Evolutionary conservation across 2,113 vertebrate species (phyloP).

Genomic region (Petromus typicus): DNA sequence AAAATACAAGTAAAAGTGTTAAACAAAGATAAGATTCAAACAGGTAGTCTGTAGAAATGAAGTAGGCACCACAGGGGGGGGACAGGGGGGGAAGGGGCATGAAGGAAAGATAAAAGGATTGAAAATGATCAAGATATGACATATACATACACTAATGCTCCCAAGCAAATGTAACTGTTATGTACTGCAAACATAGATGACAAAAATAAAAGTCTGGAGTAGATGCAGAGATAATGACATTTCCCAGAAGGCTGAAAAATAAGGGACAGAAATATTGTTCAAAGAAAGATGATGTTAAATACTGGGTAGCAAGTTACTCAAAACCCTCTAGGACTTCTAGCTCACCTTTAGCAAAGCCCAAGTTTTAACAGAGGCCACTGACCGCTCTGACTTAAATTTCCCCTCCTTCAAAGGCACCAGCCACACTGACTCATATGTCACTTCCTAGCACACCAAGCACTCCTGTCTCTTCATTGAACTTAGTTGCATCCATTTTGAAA

Average conservation of each 20-base stretch:
- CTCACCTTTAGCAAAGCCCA: background rate
- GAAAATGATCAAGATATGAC: background rate
- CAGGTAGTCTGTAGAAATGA: background rate
- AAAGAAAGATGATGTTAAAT: constrained; percentile 33
- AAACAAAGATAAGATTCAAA: background rate
- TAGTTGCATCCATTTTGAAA: background rate
- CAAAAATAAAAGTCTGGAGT: background rate
- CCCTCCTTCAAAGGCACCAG: background rate
- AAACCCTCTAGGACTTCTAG: background rate
- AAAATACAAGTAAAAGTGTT: background rate
- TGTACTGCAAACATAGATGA: background rate
- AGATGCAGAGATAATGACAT: background rate
- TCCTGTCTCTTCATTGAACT: background rate
- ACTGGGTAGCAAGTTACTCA: background rate
- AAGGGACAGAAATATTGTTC: background rate
- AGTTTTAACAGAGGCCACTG: background rate
- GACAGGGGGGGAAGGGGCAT: background rate
- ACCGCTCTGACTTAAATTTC: background rate
- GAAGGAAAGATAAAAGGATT: background rate
- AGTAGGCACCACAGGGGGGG: background rate
- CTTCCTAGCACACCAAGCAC: background rate
- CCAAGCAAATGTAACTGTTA: background rate
- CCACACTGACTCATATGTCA: background rate
- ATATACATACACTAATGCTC: background rate
- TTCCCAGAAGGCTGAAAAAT: constrained; percentile 2